phyloP scores from a whole-genome alignment of 2,888 invertebrate species.

The Catocala fraxini region DNA sequence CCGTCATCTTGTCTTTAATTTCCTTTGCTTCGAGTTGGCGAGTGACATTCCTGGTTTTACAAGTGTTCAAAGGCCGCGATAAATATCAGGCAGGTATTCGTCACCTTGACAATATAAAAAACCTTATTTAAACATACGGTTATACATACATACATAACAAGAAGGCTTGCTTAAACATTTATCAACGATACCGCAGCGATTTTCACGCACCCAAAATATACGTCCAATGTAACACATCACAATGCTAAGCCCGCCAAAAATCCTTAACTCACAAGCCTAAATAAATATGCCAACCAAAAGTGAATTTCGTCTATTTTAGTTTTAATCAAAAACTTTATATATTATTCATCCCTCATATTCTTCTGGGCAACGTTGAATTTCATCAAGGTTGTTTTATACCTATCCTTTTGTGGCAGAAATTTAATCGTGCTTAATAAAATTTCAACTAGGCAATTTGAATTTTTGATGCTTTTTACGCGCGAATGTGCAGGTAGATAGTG shows the following conservation, averaged over 20 bases:
- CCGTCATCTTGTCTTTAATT: too few relatives aligned
- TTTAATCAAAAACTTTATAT: conserved; percentile 51
- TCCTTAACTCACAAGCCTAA: conserved; percentile 12
- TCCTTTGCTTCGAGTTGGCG: too few relatives aligned
- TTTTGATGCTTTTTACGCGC: too few relatives aligned
- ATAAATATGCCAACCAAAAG: conserved; percentile 23
- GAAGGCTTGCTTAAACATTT: background rate
- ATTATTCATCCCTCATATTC: conserved; percentile 41
- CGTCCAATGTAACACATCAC: conserved; percentile 11
- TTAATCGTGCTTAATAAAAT: conserved; percentile 36
- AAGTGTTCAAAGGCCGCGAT: too few relatives aligned
- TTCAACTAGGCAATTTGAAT: conserved; percentile 10
- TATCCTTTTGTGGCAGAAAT: conserved; percentile 13
- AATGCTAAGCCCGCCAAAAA: conserved; percentile 12
- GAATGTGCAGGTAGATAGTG: too few relatives aligned
- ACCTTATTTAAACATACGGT: too few relatives aligned
- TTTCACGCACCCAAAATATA: background rate
- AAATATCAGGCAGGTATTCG: too few relatives aligned
- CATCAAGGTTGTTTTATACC: conserved; percentile 30
- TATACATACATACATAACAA: too few relatives aligned
- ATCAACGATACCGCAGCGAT: background rate
- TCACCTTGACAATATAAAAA: too few relatives aligned
- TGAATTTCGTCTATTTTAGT: conserved; percentile 33
- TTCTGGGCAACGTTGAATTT: conserved; percentile 32
- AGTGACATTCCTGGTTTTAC: too few relatives aligned